phyloP scores from a whole-genome alignment of 2,888 invertebrate genomes.

The Doris montereyensis region DNA sequence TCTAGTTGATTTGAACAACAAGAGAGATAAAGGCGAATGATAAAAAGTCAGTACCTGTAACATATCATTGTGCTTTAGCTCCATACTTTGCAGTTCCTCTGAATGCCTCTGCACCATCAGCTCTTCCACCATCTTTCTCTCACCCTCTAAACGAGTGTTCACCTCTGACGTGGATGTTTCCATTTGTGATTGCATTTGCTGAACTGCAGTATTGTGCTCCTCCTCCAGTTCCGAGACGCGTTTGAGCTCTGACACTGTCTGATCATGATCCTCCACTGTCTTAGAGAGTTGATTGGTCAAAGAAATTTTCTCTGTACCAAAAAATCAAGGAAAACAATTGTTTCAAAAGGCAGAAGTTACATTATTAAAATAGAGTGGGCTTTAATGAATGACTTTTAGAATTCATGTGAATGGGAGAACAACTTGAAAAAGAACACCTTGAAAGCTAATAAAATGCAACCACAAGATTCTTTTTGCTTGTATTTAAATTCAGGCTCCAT shows the following conservation, averaged over 20 bases:
- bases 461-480: no score
- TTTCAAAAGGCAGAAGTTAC: no score
- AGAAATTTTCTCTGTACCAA: conserved; percentile 53
- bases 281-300: conserved; percentile 48
- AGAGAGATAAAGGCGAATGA: no score
- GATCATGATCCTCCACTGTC: conserved; percentile 46
- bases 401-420: no score
- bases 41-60: no score
- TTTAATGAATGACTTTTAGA: no score
- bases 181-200: conserved; percentile 37
- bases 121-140: conserved; percentile 49
- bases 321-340: no score
- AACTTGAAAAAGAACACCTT: no score
- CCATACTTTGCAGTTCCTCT: conserved; percentile 74
- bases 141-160: conserved; percentile 31
- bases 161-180: conserved; percentile 43
- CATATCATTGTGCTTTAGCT: conserved; percentile 78
- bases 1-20: no score
- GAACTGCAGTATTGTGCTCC: conserved; percentile 74
- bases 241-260: conserved; percentile 74
- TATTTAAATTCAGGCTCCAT: no score
- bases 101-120: conserved; percentile 51
- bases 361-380: no score
- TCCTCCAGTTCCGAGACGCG: conserved; percentile 52
- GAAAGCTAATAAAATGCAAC: no score